phyloP scores from a whole-genome alignment of 2,113 vertebrate species.

The Semicossyphus pulcher region DNA sequence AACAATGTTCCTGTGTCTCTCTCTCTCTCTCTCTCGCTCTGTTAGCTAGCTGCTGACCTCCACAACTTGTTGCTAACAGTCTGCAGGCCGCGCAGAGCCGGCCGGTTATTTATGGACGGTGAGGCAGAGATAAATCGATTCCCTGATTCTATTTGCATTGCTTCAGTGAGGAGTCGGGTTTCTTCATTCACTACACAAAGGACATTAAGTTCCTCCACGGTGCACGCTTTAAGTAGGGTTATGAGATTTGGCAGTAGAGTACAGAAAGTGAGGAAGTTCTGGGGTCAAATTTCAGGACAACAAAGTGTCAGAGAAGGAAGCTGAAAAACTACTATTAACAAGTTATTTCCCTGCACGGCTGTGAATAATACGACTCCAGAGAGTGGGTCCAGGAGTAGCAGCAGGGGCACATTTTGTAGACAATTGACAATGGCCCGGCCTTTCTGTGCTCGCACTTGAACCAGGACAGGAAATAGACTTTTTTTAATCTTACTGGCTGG shows the following conservation, averaged over 20 bases:
- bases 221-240: neutral
- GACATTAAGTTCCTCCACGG: neutral
- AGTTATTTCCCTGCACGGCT: neutral
- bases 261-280: neutral
- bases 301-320: neutral
- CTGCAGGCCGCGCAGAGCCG: slow-evolving; percentile 20
- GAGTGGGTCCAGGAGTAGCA: neutral
- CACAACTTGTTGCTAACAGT: slow-evolving; percentile 48
- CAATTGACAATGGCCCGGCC: slow-evolving; percentile 32
- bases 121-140: slow-evolving; percentile 35
- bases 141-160: slow-evolving; percentile 29
- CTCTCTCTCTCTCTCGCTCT: neutral
- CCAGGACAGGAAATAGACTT: slow-evolving; percentile 32
- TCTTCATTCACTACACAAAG: neutral
- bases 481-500: neutral
- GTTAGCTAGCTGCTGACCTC: slow-evolving; percentile 34
- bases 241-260: neutral
- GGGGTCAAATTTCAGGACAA: neutral
- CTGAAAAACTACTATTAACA: neutral
- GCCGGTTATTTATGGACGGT: slow-evolving; percentile 42
- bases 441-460: slow-evolving; percentile 23
- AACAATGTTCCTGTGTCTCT: too few species aligned
- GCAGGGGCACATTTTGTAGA: neutral
- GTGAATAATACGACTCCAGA: neutral
- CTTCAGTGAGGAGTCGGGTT: slow-evolving; percentile 11